phyloP scores from a whole-genome alignment of 2,113 vertebrate species.

The Hyaena hyaena region DNA sequence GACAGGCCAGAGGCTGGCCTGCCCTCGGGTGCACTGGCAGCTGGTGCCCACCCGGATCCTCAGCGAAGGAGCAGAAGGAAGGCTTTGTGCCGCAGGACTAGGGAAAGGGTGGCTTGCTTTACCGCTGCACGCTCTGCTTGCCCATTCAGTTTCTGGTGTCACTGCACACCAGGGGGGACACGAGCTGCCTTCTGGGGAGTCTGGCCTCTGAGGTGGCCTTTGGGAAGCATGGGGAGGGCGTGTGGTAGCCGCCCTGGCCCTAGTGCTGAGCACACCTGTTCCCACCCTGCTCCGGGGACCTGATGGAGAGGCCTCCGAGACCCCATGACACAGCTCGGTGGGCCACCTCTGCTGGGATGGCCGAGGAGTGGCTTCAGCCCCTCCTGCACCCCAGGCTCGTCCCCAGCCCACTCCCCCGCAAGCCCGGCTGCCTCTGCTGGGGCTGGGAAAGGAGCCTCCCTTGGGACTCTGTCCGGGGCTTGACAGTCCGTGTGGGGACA shows the following conservation, averaged over 20 bases:
- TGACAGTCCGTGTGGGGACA: neutral
- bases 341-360: neutral
- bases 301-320: neutral
- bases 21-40: fast-evolving
- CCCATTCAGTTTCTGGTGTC: neutral
- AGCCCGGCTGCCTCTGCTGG: neutral
- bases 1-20: neutral
- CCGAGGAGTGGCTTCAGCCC: neutral
- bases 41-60: neutral
- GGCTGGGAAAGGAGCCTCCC: neutral
- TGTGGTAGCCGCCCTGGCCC: neutral
- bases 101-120: neutral
- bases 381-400: neutral
- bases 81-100: neutral
- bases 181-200: neutral
- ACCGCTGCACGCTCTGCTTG: no score
- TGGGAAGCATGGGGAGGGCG: neutral
- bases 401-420: neutral
- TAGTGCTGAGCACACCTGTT: neutral
- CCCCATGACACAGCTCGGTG: neutral
- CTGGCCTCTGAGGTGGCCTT: neutral
- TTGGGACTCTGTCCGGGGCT: neutral
- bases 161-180: neutral
- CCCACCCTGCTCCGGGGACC: neutral
- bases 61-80: neutral